Percentiles rank a stretch among this genome's conserved stretches.
phyloP scores from a whole-genome alignment of 2,797 vertebrate genomes.

The Macroramphosus scolopax region DNA sequence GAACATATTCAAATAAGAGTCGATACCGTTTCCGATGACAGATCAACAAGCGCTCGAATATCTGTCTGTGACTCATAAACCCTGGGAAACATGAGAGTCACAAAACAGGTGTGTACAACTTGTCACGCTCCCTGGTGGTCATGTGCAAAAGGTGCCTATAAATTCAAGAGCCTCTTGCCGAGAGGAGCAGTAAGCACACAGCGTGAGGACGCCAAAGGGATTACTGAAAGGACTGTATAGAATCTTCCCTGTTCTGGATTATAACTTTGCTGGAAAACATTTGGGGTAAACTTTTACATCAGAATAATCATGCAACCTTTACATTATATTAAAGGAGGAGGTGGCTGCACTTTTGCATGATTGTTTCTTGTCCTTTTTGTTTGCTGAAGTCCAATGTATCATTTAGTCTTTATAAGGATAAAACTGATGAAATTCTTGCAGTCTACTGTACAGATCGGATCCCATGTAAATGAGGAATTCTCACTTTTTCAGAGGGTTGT shows the following conservation, averaged over 20 bases:
- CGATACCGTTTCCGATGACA: too few species aligned
- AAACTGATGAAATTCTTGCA: too few species aligned
- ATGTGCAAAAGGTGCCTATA: slow-evolving; percentile 66
- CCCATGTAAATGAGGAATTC: too few species aligned
- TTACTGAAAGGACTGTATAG: slow-evolving; percentile 30
- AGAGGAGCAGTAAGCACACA: slow-evolving; percentile 15
- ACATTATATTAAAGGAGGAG: too few species aligned
- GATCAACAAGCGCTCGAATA: slow-evolving; percentile 73
- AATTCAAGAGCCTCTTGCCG: slow-evolving; percentile 43
- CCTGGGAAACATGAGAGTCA: slow-evolving; percentile 65
- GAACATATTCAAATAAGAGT: too few species aligned
- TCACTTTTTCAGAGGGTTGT: too few species aligned
- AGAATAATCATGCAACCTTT: not conserved
- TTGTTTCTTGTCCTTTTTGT: too few species aligned
- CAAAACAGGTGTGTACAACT: slow-evolving; percentile 54
- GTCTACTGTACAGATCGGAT: too few species aligned
- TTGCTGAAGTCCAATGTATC: too few species aligned
- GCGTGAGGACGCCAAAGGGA: slow-evolving; percentile 6
- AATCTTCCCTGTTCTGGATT: slow-evolving; percentile 36
- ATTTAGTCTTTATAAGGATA: too few species aligned
- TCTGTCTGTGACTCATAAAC: slow-evolving; percentile 29
- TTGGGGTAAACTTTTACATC: slow-evolving; percentile 45
- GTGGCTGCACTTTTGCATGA: too few species aligned
- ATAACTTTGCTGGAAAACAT: slow-evolving; percentile 22
- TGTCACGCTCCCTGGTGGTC: slow-evolving; percentile 32